Conservation (phyloP, 2,797 vertebrate genomes). For the Pipistrellus kuhlii region DNA sequence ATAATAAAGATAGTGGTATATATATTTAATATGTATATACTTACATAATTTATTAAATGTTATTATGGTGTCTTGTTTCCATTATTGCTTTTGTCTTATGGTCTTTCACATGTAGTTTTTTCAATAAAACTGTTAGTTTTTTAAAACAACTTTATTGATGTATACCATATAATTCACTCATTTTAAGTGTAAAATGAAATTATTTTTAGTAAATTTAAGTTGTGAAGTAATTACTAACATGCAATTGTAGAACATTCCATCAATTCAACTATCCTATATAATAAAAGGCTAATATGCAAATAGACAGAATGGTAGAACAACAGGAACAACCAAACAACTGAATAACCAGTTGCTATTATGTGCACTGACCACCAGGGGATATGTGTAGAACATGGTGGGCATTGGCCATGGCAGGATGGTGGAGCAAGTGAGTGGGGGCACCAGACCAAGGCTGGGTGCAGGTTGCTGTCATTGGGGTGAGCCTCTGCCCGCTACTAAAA, state of each 20-base stretch:
- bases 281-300: too few species aligned
- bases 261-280: neutral
- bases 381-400: too few species aligned
- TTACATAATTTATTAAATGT: neutral
- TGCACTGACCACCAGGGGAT: too few species aligned
- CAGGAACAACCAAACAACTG: too few species aligned
- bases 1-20: neutral
- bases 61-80: neutral
- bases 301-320: too few species aligned
- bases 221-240: neutral
- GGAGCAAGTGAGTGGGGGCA: too few species aligned
- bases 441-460: too few species aligned
- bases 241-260: neutral
- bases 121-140: neutral
- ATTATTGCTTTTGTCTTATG: neutral
- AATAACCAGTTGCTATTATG: too few species aligned
- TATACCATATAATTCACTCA: neutral
- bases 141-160: neutral
- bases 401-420: too few species aligned
- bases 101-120: neutral
- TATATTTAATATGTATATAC: neutral
- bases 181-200: neutral
- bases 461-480: too few species aligned
- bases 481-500: too few species aligned
- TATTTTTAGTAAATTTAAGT: neutral